Conservation (phyloP, 2,113 vertebrate species). For the Catharus bicknelli region DNA sequence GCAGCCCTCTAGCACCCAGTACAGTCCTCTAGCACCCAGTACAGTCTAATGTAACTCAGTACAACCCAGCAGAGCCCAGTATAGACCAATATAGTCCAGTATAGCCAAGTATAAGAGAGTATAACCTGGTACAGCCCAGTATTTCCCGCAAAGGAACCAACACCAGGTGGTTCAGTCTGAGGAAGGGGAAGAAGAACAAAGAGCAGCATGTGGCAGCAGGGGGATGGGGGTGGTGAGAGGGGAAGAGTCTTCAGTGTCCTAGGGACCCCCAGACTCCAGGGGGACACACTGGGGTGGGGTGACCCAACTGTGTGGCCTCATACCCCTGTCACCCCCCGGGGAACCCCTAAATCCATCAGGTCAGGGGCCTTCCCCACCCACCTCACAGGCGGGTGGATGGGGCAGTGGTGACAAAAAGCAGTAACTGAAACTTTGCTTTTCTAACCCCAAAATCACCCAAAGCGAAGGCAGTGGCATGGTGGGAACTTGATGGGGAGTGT, state of each 20-base stretch:
- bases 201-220: background rate
- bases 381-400: background rate
- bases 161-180: background rate
- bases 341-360: background rate
- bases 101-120: background rate
- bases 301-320: background rate
- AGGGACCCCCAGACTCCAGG: no score
- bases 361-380: background rate
- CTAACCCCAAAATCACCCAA: background rate
- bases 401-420: background rate
- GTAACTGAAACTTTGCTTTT: background rate
- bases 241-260: no score
- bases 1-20: no score
- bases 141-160: background rate
- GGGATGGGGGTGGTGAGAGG: no score
- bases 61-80: background rate
- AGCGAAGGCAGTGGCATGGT: background rate
- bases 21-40: no score
- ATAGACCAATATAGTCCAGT: no score
- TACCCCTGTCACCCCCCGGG: accelerated
- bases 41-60: no score
- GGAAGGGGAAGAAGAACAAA: background rate
- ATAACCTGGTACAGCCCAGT: background rate
- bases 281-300: accelerated
- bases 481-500: background rate